Evolutionary conservation across 2,797 vertebrate genomes (phyloP).

Genomic region (Anguilla megastoma): DNA sequence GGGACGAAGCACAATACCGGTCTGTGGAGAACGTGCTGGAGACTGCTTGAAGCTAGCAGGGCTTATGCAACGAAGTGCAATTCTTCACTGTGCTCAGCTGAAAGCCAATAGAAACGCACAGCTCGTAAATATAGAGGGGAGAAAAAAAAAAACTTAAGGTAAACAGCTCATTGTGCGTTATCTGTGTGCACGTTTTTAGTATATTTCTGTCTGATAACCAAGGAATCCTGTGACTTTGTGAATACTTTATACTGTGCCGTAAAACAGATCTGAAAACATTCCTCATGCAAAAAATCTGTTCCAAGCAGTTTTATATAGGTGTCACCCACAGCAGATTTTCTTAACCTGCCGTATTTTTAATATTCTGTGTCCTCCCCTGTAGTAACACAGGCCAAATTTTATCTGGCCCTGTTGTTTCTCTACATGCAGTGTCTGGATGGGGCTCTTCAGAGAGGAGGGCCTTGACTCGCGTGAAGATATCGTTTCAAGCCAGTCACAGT

Average conservation of each 20-base stretch:
- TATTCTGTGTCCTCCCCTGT: conserved; percentile 25
- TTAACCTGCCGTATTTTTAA: conserved; percentile 29
- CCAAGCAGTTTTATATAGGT: neutral
- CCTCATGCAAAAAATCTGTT: conserved; percentile 35
- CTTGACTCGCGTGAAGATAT: conserved; percentile 50
- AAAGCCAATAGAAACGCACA: conserved; percentile 49
- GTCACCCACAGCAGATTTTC: neutral
- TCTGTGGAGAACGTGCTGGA: conserved; percentile 30
- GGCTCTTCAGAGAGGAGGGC: conserved; percentile 37
- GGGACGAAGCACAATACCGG: neutral
- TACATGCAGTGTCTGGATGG: conserved; percentile 49
- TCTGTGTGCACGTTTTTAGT: conserved; percentile 44
- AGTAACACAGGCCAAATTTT: conserved; percentile 44
- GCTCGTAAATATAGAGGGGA: conserved; percentile 42
- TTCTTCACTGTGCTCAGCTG: conserved; percentile 44
- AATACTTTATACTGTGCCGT: neutral
- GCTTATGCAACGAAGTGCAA: conserved; percentile 70
- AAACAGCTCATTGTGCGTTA: conserved; percentile 56
- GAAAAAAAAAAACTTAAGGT: conserved; percentile 48
- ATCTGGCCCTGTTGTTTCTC: conserved; percentile 56
- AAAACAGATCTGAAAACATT: conserved; percentile 13
- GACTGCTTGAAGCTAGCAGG: conserved; percentile 45
- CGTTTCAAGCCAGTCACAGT: conserved; percentile 54
- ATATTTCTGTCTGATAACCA: conserved; percentile 50
- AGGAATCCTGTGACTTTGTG: neutral